Conservation (phyloP, 2,888 invertebrate species). For the Eristalis tenax region DNA sequence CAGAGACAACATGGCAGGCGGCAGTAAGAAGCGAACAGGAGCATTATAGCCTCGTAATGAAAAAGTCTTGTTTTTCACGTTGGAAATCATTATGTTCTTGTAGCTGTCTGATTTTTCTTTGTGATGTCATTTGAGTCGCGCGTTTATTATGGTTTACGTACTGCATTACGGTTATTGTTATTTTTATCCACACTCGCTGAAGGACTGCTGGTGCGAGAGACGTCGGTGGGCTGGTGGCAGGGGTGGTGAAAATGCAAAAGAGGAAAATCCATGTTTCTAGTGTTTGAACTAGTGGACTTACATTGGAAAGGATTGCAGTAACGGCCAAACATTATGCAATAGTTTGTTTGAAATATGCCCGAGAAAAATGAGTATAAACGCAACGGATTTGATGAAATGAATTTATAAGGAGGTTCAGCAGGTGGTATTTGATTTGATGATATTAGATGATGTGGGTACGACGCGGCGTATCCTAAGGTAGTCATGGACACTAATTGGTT, state of each 20-base stretch:
- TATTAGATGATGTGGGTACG: too few relatives aligned
- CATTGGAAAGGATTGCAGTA: not conserved
- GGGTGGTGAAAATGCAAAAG: too few relatives aligned
- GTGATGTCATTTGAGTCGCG: conserved; percentile 43
- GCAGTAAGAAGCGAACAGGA: not conserved
- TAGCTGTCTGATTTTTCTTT: not conserved
- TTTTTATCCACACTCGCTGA: conserved; percentile 60
- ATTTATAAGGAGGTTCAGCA: too few relatives aligned
- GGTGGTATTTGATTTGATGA: too few relatives aligned
- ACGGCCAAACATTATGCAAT: conserved; percentile 12
- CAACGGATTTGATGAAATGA: too few relatives aligned
- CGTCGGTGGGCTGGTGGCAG: too few relatives aligned
- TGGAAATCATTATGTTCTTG: conserved; percentile 29
- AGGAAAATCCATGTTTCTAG: too few relatives aligned
- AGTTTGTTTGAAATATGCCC: not conserved
- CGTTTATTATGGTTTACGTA: conserved; percentile 20
- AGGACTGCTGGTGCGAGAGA: conserved; percentile 43
- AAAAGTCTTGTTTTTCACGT: conserved; percentile 55
- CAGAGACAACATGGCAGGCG: too few relatives aligned
- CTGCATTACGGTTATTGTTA: conserved; percentile 68
- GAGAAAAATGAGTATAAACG: too few relatives aligned
- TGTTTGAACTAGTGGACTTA: too few relatives aligned
- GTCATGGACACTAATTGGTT: too few relatives aligned
- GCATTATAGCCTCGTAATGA: conserved; percentile 59
- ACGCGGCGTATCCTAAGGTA: too few relatives aligned